These are phyloP conservation scores for Cheiracanthium punctorium DNA, from an alignment of 2,888 invertebrate species.

Conservation along the genomic window DNA sequence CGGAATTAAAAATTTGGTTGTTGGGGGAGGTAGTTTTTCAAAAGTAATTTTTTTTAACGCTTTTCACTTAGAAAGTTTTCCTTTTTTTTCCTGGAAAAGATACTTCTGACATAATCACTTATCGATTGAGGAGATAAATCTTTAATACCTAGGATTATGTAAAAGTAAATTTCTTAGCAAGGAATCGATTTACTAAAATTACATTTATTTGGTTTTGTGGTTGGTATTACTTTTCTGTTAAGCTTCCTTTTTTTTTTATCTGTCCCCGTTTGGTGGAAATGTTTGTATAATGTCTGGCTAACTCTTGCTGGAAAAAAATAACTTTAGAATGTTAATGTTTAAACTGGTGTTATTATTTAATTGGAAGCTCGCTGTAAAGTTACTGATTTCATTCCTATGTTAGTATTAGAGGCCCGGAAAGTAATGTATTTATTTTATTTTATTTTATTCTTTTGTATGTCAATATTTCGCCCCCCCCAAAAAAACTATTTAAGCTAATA, in stretches of 20 bases:
- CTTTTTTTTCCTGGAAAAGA: background rate
- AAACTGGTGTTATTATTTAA: too few relatives aligned
- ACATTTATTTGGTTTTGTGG: background rate
- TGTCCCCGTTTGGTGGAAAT: too few relatives aligned
- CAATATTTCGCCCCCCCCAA: too few relatives aligned
- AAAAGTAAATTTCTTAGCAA: slow-evolving; percentile 4
- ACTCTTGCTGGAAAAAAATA: too few relatives aligned
- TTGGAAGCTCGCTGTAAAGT: too few relatives aligned
- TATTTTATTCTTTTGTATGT: too few relatives aligned
- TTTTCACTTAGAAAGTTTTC: background rate
- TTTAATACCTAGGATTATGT: slow-evolving; percentile 13
- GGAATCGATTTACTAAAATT: background rate
- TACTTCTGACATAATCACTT: slow-evolving; percentile 13
- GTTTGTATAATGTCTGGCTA: too few relatives aligned
- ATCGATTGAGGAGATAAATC: slow-evolving; percentile 2
- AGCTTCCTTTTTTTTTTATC: background rate
- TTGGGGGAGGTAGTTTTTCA: background rate
- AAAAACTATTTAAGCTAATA: too few relatives aligned
- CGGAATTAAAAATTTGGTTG: slow-evolving; percentile 27
- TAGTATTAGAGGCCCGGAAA: too few relatives aligned
- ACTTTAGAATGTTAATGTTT: too few relatives aligned
- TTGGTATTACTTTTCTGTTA: background rate
- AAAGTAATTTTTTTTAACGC: slow-evolving; percentile 11
- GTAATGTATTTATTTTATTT: too few relatives aligned
- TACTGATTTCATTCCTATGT: too few relatives aligned